These are phyloP conservation scores for Netelia fuscicornis DNA, from an alignment of 2,888 invertebrate species.

Conservation along the genomic window DNA sequence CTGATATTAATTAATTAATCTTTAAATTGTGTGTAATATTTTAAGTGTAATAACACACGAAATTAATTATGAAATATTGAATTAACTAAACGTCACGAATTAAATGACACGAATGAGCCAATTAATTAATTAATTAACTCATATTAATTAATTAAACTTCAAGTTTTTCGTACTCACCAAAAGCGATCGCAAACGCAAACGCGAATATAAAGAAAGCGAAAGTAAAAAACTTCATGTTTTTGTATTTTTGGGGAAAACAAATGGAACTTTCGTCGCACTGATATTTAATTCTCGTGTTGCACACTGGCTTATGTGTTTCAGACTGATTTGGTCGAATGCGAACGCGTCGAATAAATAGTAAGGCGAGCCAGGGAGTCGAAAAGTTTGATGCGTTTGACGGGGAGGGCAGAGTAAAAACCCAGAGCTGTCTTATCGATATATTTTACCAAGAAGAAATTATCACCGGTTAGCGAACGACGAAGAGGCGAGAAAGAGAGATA, in stretches of 20 bases:
- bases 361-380: neutral
- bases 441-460: conserved; percentile 34
- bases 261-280: conserved; percentile 3
- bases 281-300: neutral
- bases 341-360: conserved; percentile 30
- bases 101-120: too few species aligned
- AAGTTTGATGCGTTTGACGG: conserved; percentile 15
- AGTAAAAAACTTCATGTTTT: conserved; percentile 38
- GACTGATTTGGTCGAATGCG: conserved; percentile 31
- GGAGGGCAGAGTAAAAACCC: conserved; percentile 41
- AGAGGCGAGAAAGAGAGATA: conserved; percentile 13
- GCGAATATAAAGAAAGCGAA: conserved; percentile 32
- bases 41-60: too few species aligned
- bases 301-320: neutral
- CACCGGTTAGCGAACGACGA: conserved; percentile 12
- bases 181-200: conserved; percentile 28
- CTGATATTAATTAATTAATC: neutral
- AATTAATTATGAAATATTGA: too few species aligned
- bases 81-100: too few species aligned
- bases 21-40: neutral
- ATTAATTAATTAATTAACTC: neutral
- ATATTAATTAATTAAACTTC: neutral
- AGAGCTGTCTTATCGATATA: conserved; percentile 32
- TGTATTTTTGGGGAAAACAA: neutral
- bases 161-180: conserved; percentile 41